phyloP scores from a whole-genome alignment of 2,113 vertebrate species.

The Triplophysa tibetana region DNA sequence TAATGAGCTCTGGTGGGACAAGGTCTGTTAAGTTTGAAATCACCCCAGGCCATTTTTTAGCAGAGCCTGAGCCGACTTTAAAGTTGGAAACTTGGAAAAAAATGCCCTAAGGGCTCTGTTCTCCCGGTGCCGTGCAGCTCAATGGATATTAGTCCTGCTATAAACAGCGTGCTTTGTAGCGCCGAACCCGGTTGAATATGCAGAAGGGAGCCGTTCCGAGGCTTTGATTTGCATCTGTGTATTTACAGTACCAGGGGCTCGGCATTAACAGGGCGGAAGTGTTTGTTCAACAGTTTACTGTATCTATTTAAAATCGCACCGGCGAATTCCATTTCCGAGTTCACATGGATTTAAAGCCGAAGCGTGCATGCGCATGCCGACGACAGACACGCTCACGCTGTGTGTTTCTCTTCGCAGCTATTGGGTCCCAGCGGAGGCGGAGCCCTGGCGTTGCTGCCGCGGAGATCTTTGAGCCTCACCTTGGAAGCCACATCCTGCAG shows the following conservation, averaged over 20 bases:
- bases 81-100: conserved; percentile 77
- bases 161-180: conserved; percentile 58
- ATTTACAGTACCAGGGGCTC: conserved; percentile 51
- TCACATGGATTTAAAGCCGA: conserved; percentile 32
- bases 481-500: conserved; percentile 99
- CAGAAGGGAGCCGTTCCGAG: conserved; percentile 27
- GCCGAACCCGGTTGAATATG: conserved; percentile 42
- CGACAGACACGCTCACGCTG: conserved; percentile 2
- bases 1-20: conserved; percentile 95
- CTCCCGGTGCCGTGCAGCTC: conserved; percentile 52
- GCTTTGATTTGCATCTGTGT: conserved; percentile 53
- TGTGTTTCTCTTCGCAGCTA: conserved; percentile 80
- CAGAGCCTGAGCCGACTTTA: conserved; percentile 78
- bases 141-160: conserved; percentile 64
- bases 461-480: conserved; percentile 96
- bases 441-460: conserved; percentile 86
- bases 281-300: conserved; percentile 53
- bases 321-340: conserved; percentile 45
- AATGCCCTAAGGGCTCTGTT: conserved; percentile 70
- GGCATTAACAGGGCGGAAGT: conserved; percentile 39
- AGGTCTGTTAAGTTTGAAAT: conserved; percentile 89
- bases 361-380: conserved; percentile 7
- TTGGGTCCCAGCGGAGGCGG: conserved; percentile 93
- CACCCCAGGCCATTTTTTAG: conserved; percentile 84
- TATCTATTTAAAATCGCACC: conserved; percentile 48